phyloP scores from a whole-genome alignment of 1,140 invertebrate genomes.

The Pseudomyrmex pallidus region DNA sequence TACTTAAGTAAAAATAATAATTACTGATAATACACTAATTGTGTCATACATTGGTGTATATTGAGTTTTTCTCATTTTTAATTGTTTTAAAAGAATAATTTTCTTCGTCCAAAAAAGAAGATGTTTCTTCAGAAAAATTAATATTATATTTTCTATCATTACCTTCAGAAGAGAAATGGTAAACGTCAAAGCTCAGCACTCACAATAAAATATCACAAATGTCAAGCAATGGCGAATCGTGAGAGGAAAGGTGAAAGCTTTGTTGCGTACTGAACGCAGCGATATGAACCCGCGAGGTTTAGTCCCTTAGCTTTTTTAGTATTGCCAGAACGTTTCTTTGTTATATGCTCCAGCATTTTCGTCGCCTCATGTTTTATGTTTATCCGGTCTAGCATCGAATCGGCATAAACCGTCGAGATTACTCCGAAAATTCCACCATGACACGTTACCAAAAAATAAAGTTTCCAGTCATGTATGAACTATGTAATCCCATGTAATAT shows the following conservation, averaged over 20 bases:
- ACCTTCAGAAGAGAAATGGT: background rate
- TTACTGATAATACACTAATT: background rate
- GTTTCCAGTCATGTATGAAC: slow-evolving; percentile 32
- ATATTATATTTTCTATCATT: slow-evolving; percentile 30
- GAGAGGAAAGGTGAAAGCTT: slow-evolving; percentile 39
- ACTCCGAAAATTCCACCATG: slow-evolving; percentile 56
- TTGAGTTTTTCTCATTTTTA: background rate
- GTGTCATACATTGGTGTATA: background rate
- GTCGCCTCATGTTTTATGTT: slow-evolving; percentile 74
- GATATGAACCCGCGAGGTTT: slow-evolving; percentile 18
- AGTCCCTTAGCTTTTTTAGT: slow-evolving; percentile 46
- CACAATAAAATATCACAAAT: slow-evolving; percentile 27
- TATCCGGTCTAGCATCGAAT: slow-evolving; percentile 71
- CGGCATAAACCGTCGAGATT: slow-evolving; percentile 70
- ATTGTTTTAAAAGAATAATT: background rate
- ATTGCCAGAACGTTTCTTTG: slow-evolving; percentile 65
- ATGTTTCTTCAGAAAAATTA: background rate
- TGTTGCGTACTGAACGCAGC: slow-evolving; percentile 40
- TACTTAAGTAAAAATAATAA: no score
- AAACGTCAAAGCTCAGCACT: background rate
- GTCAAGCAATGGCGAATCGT: background rate
- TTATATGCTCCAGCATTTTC: slow-evolving; percentile 34
- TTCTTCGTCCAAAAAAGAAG: background rate
- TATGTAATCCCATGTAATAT: background rate
- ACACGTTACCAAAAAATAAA: slow-evolving; percentile 30